Evolutionary conservation across 1,140 invertebrate genomes (phyloP).

Genomic region (Drosophila quadrilineata): DNA sequence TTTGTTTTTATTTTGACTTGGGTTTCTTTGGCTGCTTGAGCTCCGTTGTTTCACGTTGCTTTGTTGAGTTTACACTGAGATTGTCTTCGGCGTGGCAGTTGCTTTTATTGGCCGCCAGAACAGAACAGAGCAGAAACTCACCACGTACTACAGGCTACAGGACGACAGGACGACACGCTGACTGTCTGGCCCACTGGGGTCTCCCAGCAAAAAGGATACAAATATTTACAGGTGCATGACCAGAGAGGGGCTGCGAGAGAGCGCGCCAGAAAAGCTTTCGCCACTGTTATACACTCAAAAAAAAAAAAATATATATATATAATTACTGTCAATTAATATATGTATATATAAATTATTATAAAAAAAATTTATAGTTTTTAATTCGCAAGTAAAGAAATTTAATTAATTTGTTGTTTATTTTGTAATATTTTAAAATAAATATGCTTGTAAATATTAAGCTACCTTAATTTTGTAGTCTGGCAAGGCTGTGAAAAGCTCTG

Average conservation of each 20-base stretch:
- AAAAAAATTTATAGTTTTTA: neutral
- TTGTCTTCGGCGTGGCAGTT: conserved; percentile 18
- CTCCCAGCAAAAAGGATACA: conserved; percentile 43
- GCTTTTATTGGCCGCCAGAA: conserved; percentile 71
- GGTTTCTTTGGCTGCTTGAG: conserved; percentile 18
- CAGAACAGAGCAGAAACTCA: conserved; percentile 58
- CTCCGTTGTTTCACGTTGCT: conserved; percentile 62
- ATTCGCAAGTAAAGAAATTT: neutral
- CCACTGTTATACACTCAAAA: conserved; percentile 7
- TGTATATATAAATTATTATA: too few species aligned
- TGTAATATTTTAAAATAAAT: too few species aligned
- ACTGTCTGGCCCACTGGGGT: neutral
- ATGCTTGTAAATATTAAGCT: too few species aligned
- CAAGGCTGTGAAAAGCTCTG: conserved; percentile 53
- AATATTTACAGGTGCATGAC: conserved; percentile 67
- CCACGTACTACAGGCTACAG: too few species aligned
- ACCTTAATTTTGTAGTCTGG: too few species aligned
- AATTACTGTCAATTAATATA: too few species aligned
- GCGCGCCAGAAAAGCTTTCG: conserved; percentile 30
- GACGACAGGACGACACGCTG: conserved; percentile 44
- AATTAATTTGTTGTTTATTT: neutral
- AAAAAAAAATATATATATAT: neutral
- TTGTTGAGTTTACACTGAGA: conserved; percentile 71
- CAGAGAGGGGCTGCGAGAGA: neutral
- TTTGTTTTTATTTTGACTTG: conserved; percentile 14